Evolutionary conservation across 37 sponge, comb jelly and placozoan species (phyloP).

Genomic region (Chondrilla cf. caribensis): DNA sequence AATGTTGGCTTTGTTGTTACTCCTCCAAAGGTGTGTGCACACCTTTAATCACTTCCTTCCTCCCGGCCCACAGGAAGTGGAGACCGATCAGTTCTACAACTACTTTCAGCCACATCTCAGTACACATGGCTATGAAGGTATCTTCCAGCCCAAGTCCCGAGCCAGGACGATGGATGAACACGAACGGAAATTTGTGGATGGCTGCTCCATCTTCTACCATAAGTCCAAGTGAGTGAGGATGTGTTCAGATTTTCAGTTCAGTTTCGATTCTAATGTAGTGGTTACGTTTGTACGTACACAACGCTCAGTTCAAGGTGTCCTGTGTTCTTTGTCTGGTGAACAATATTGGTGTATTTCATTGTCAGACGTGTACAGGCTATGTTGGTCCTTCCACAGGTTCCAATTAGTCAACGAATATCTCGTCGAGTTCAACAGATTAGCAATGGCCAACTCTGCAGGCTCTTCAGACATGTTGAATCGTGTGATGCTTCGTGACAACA

Average conservation of each 20-base stretch:
- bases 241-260: neutral
- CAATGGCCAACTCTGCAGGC: conserved; percentile 84
- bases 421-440: conserved; percentile 95
- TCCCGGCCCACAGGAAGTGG: conserved; percentile 79
- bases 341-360: neutral
- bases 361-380: neutral
- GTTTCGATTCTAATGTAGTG: neutral
- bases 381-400: conserved; percentile 56
- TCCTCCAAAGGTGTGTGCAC: too few relatives aligned
- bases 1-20: too few relatives aligned
- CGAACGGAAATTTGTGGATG: conserved; percentile 91
- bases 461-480: conserved; percentile 95
- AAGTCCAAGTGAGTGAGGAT: conserved; percentile 70
- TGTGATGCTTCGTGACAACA: conserved; percentile 93
- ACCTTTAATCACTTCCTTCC: too few relatives aligned
- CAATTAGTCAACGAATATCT: conserved; percentile 64
- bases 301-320: too few relatives aligned
- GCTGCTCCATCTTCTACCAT: conserved; percentile 96
- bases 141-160: conserved; percentile 93
- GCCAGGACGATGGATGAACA: conserved; percentile 89
- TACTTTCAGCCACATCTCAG: conserved; percentile 84
- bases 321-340: neutral
- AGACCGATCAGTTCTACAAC: conserved; percentile 92
- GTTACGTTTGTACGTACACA: too few relatives aligned
- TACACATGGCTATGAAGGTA: conserved; percentile 81